Percentiles rank a stretch among this genome's conserved stretches.
Conservation (phyloP, 2,113 vertebrate genomes). For the Neolamprologus brichardi region DNA sequence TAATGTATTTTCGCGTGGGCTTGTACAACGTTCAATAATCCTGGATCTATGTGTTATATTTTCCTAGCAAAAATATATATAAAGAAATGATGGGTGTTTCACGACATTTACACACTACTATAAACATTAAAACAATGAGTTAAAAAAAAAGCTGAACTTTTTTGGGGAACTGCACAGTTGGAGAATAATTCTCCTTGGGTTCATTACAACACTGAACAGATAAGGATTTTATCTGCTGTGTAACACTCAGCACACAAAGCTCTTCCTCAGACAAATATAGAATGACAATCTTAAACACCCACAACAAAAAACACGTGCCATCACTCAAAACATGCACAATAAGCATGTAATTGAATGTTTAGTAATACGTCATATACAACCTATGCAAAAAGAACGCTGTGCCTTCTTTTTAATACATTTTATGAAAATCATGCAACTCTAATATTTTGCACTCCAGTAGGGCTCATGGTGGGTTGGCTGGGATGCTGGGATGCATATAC, state of each 20-base stretch:
- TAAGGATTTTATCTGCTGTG: not conserved
- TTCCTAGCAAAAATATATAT: not conserved
- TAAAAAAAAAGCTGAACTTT: not conserved
- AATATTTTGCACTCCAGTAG: not conserved
- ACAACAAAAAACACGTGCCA: not conserved
- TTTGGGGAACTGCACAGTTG: not conserved
- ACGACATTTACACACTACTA: not conserved
- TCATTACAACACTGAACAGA: not conserved
- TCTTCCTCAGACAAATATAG: not conserved
- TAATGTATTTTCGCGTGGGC: not conserved
- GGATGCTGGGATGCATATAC: not conserved
- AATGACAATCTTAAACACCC: not conserved
- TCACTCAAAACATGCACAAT: not conserved
- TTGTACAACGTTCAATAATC: not conserved
- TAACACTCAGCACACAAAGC: not conserved
- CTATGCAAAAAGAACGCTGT: not conserved
- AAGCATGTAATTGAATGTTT: not conserved
- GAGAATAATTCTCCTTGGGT: not conserved
- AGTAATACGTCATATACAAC: not conserved
- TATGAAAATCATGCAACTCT: not conserved
- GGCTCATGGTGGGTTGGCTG: not conserved
- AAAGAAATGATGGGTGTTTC: not conserved
- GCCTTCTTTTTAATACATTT: not conserved
- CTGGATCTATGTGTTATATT: not conserved
- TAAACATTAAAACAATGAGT: not conserved